Conservation (phyloP, 2,113 vertebrate genomes). For the Greenwoodochromis staneri region DNA sequence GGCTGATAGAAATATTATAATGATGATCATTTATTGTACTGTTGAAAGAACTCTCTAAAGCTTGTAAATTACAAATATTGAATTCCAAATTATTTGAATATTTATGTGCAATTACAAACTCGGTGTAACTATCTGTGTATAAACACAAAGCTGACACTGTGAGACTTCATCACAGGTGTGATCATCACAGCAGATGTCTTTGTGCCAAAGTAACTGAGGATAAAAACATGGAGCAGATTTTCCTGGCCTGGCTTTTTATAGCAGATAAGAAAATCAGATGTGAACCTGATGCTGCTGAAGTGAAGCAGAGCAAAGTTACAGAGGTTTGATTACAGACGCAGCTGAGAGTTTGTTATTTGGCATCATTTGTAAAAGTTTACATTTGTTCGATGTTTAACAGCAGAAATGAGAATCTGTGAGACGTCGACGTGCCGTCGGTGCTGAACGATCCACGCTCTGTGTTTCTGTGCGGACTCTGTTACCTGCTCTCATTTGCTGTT, state of each 20-base stretch:
- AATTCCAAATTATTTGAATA: no score
- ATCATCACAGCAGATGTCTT: no score
- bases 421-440: fast-evolving
- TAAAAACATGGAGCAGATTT: no score
- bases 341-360: not conserved
- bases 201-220: no score
- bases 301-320: not conserved
- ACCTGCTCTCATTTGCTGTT: not conserved
- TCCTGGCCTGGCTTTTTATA: not conserved
- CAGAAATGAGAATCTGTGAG: not conserved
- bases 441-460: not conserved
- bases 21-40: no score
- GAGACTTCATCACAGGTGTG: no score
- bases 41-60: no score
- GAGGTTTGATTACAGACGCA: not conserved
- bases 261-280: not conserved
- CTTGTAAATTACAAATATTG: no score
- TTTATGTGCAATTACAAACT: no score
- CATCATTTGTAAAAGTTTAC: not conserved
- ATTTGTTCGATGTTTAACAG: not conserved
- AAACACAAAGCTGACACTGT: no score
- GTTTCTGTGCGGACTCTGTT: not conserved
- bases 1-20: no score
- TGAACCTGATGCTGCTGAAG: not conserved
- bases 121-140: no score